phyloP scores from a whole-genome alignment of 2,113 vertebrate genomes.

The Sander vitreus region DNA sequence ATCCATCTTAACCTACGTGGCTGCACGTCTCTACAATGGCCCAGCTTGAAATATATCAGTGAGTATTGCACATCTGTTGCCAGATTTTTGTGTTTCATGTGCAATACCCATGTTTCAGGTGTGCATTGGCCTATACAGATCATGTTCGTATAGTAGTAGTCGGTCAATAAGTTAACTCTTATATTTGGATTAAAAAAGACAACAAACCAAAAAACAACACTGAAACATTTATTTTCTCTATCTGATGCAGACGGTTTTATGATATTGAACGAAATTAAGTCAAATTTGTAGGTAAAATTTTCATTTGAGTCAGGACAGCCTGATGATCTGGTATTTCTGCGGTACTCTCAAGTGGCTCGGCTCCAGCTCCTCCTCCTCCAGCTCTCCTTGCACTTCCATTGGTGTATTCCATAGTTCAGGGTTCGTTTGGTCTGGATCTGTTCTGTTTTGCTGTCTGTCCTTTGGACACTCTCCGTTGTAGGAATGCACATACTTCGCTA shows the following conservation, averaged over 20 bases:
- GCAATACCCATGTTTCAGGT: neutral
- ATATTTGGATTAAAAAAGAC: slow-evolving; percentile 46
- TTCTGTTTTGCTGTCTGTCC: slow-evolving; percentile 56
- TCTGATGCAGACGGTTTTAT: slow-evolving; percentile 74
- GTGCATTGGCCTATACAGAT: neutral
- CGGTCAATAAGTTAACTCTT: slow-evolving; percentile 13
- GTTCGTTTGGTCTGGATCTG: slow-evolving; percentile 49
- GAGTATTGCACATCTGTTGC: slow-evolving; percentile 39
- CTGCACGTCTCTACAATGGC: slow-evolving; percentile 63
- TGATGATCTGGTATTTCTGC: slow-evolving; percentile 73
- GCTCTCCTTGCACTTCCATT: slow-evolving; percentile 67
- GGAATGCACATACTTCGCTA: slow-evolving; percentile 69
- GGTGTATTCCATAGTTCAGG: slow-evolving; percentile 66
- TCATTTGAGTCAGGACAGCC: slow-evolving; percentile 65
- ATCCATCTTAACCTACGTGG: slow-evolving; percentile 76
- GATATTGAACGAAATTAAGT: slow-evolving; percentile 5
- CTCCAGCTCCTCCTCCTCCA: slow-evolving; percentile 79
- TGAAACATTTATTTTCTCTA: slow-evolving; percentile 41
- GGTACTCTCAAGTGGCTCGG: slow-evolving; percentile 68
- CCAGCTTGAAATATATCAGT: slow-evolving; percentile 76
- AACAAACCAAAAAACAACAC: slow-evolving; percentile 20
- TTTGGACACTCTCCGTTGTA: slow-evolving; percentile 78
- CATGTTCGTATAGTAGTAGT: neutral
- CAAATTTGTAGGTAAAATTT: slow-evolving; percentile 8
- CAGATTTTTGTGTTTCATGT: neutral